Evolutionary conservation across 2,888 invertebrate species (phyloP), one percentile per base, ranked within the genome.

Genomic region (Marronus borbonicus): DNA sequence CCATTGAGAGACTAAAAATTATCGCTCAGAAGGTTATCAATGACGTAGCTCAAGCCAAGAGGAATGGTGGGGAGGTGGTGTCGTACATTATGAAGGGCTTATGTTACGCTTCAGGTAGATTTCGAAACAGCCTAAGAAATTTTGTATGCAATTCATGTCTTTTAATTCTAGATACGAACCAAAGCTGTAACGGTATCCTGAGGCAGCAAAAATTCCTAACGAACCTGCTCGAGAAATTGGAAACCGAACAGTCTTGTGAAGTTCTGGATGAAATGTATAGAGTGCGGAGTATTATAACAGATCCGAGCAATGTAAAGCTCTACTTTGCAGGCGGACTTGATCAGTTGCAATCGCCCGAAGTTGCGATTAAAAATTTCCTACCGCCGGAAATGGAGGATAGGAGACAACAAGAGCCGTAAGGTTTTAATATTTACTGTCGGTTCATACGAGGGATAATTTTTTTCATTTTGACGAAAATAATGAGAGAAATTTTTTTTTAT

Each of bases 11-110:
- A 80, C 87, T 97, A 65, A 92, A 93, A 83, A 93, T 96, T 36
- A 93, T 95, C 81, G 94, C 95, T 0, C 93, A 93, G 80, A 95
- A 97, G 87, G 91, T 97, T 89, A 91, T 94, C 68, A 96, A 96
- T 83, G 94, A 96, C 80, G 94, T 96, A 0, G 91, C 95, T 0
- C 93, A 94, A 87, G 91, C 92, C 76, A 95, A 95, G 86, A 89
- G 94, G 52, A 91, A 92, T 79, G 97, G 96, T 2, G 89, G 92
- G 84, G 91, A 91, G 81, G 92, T 97, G 85, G 92, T 92, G 7
- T 86, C 89, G 8, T 91, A 92, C 83, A 85, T 93, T 3, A 89
- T 93, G 87, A 91, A 90, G 80, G 91, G 92, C 66, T 85, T 94
- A 77, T 84, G 91, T 64, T 94, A 91, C 84, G 88, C 87, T 39